Evolutionary conservation across 2,888 invertebrate species (phyloP), one percentile per base, ranked within the genome.

Genomic region (Phyto melanocephala): DNA sequence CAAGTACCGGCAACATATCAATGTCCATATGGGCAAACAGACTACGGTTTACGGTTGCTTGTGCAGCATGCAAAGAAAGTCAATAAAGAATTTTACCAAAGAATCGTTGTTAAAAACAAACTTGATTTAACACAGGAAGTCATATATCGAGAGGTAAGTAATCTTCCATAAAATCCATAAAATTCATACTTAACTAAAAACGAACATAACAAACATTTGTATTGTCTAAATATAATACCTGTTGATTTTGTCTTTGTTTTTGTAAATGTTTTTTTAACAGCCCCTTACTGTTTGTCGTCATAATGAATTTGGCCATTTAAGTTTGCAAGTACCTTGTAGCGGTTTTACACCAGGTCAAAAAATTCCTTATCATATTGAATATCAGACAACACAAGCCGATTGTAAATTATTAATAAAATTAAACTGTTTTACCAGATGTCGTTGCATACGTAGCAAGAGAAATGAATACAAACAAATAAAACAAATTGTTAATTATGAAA

Each of bases 281-380:
- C 52, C 81, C 20, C 20, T 37, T 35, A 15, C 20, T 8, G 22
- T 56, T 35, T 17, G 2, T 15, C 3, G 28, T 10, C 17, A 65
- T 1, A 76, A 82, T 60, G 35, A 68, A 42, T 70, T 58, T 70
- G 81, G 60, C 8, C 42, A 75, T 13, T 60, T 82, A 15, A 28
- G n/a, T 4, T 58, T 82, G 15, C 33, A 54, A 60, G 10, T 70
- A 42, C 75, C 74, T 28, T 79, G 81, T n/a, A 75, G 40, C 24
- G 79, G 81, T 42, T 82, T 79, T 65, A 71, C 81, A 17, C 81
- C 81, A 13, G 81, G 79, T 1, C 81, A 82, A 63, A 65, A 45
- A 28, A 54, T 82, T 15, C 81, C 79, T 20, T 79, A 79, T 75
- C 65, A 60, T n/a, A 24, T 70, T 28, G 13, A 37, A 1, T 70